phyloP scores from a whole-genome alignment of 2,888 invertebrate species.

The Incurvaria masculella region DNA sequence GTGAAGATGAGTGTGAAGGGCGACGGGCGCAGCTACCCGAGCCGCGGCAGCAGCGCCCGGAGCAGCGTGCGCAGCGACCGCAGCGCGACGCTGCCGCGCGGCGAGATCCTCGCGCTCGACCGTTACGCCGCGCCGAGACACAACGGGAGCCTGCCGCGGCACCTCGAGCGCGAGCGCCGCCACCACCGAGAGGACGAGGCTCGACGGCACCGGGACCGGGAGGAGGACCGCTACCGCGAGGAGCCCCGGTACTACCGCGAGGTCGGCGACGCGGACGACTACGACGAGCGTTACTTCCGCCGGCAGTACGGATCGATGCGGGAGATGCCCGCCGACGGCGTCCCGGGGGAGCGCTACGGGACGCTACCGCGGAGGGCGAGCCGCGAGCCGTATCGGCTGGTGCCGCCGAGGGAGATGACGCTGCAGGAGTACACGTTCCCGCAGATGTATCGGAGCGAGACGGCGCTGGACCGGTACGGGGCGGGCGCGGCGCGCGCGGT shows the following conservation, averaged over 20 bases:
- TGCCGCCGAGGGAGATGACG: conserved; percentile 15
- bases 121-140: conserved; percentile 31
- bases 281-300: background rate
- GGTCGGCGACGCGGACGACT: background rate
- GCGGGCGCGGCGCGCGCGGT: conserved; percentile 24
- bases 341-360: conserved; percentile 12
- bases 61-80: conserved; percentile 37
- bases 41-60: conserved; percentile 41
- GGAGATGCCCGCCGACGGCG: background rate
- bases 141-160: background rate
- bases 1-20: conserved; percentile 48
- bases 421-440: conserved; percentile 32
- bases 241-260: background rate
- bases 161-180: background rate
- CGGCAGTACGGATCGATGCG: background rate
- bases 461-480: conserved; percentile 15
- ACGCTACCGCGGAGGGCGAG: background rate
- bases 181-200: background rate
- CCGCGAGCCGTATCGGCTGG: conserved; percentile 2
- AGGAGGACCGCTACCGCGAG: background rate
- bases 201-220: background rate
- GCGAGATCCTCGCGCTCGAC: conserved; percentile 46
- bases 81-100: conserved; percentile 35
- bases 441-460: conserved; percentile 17
- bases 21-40: conserved; percentile 35